Evolutionary conservation across 2,797 vertebrate genomes (phyloP).

Genomic region (Myotis daubentonii): DNA sequence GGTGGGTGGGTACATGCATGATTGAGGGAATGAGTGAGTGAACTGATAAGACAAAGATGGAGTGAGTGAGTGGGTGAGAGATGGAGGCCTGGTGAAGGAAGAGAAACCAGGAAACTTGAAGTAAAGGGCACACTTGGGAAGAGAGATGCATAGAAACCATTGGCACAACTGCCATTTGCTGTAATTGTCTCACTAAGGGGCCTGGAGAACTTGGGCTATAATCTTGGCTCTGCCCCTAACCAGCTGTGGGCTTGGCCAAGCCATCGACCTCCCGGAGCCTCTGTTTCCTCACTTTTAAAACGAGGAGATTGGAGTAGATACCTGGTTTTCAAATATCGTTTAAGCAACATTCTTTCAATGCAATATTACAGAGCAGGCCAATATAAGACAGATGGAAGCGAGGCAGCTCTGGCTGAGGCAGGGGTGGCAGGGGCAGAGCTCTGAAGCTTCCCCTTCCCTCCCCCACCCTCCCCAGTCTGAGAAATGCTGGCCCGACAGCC

Average conservation of each 20-base stretch:
- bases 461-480: not conserved
- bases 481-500: not conserved
- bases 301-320: not conserved
- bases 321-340: not conserved
- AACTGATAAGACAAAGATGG: not conserved
- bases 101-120: not conserved
- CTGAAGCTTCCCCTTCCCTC: not conserved
- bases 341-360: not conserved
- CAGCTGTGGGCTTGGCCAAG: not conserved
- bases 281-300: not conserved
- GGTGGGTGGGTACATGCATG: not conserved
- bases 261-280: not conserved
- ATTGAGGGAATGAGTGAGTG: not conserved
- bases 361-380: not conserved
- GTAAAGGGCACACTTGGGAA: not conserved
- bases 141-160: too few species aligned
- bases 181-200: not conserved
- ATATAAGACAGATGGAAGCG: rapidly evolving
- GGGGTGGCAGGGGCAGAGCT: rapidly evolving
- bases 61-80: not conserved
- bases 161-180: not conserved
- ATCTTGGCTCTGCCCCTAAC: not conserved
- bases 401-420: rapidly evolving
- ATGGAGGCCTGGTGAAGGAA: not conserved
- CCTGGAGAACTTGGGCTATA: not conserved